Evolutionary conservation across 2,888 invertebrate species (phyloP), one percentile per base, ranked within the genome.

Genomic region (Calliopum simillimum): DNA sequence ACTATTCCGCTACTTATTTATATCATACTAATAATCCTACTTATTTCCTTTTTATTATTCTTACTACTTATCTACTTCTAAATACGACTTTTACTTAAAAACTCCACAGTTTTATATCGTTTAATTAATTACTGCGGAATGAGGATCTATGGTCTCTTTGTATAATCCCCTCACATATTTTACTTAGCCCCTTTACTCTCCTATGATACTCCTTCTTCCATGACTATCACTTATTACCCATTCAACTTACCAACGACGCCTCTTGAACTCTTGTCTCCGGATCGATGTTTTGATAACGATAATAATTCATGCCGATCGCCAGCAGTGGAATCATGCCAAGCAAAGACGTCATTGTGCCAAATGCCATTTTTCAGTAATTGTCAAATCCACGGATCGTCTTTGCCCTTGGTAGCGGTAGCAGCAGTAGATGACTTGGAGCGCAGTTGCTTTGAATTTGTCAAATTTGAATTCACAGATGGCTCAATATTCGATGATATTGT

Each of bases 261-360:
- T 94, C 92, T 77, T 89, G 88, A 69, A 93, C 90, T 82, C 91
- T 92, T 41, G 92, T 91, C 86, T 96, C 96, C 73, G 95, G 95
- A 87, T 96, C 96, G 80, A 91, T 89, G 81, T 90, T 90, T 84
- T 92, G 90, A 88, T 95, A 95, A 81, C 92, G 90, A 88, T 93
- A 92, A 85, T 92, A 92, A 79, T 94, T 91, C 84, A 94, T 88
- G 79, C 94, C 94, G 78, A 94, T 91, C 74, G 94, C 93, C 84
- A 95, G 88, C 78, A 95, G 89, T 78, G 95, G 94, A 84, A 95
- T 90, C 85, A 95, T 88, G 79, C 94, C 91, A 85, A 92, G 88
- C 84, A 92, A 89, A 86, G 92, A 88, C 77, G 90, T 90, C 77
- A 90, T 89, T 80, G 89, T 88, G 79, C 88, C 89, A 86, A 89